Conservation (phyloP, 2,888 invertebrate species). For the Phlogophora meticulosa region DNA sequence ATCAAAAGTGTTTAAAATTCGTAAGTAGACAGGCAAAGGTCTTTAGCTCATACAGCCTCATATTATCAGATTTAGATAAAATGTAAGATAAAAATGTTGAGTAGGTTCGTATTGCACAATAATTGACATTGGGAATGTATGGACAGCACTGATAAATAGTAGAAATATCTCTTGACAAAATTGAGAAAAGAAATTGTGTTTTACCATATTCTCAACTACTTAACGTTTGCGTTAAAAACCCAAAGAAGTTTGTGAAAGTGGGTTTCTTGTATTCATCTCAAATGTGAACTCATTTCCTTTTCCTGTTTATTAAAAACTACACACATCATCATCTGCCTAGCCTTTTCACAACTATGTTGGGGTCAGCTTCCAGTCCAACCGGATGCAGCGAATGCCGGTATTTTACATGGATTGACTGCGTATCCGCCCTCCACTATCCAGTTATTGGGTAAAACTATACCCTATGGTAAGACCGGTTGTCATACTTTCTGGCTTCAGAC, state of each 20-base stretch:
- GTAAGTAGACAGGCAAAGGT: not conserved
- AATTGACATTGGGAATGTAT: not conserved
- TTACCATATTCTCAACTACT: slow-evolving; percentile 2
- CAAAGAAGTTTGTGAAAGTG: not conserved
- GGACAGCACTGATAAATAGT: slow-evolving; percentile 4
- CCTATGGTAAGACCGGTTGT: too few species aligned
- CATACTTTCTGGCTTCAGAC: too few species aligned
- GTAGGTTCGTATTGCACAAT: slow-evolving; percentile 40
- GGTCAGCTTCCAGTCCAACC: too few species aligned
- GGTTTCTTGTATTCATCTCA: not conserved
- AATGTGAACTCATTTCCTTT: slow-evolving; percentile 9
- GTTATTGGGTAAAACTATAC: too few species aligned
- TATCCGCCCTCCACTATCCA: too few species aligned
- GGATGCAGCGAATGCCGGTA: too few species aligned
- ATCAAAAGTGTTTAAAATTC: not conserved
- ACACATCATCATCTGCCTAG: not conserved
- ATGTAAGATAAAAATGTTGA: slow-evolving; percentile 1
- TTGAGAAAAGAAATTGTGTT: slow-evolving; percentile 3
- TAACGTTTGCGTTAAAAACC: not conserved
- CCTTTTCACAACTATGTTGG: not conserved
- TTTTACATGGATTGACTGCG: too few species aligned
- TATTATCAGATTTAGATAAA: not conserved
- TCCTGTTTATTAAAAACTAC: slow-evolving; percentile 1
- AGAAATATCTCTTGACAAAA: slow-evolving; percentile 12
- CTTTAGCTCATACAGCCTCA: not conserved